Conservation (phyloP, 2,113 vertebrate genomes). For the Pangasianodon hypophthalmus region DNA sequence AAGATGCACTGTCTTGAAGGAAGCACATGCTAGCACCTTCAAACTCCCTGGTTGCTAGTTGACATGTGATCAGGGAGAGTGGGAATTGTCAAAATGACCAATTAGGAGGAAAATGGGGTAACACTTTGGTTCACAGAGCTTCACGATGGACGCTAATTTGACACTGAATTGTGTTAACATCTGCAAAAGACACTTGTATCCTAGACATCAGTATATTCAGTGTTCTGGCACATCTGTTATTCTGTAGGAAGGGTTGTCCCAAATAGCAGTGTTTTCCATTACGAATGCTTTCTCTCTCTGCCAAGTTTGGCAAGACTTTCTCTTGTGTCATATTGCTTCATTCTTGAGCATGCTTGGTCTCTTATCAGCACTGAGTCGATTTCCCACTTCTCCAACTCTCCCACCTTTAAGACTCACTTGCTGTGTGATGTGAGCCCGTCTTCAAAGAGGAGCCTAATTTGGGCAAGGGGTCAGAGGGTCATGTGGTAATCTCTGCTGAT, state of each 20-base stretch:
- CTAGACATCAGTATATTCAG: constrained; percentile 72
- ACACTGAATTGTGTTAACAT: constrained; percentile 70
- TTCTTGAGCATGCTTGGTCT: background rate
- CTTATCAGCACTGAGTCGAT: background rate
- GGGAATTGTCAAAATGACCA: background rate
- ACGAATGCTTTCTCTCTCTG: background rate
- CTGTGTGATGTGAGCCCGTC: constrained; percentile 63
- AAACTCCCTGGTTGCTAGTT: background rate
- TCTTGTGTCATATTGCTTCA: background rate
- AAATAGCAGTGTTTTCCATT: constrained; percentile 7
- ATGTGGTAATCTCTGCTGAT: constrained; percentile 73
- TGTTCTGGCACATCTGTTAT: constrained; percentile 50
- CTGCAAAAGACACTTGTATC: constrained; percentile 67
- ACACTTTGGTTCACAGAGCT: constrained; percentile 20
- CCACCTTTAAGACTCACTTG: constrained; percentile 53
- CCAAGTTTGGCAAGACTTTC: background rate
- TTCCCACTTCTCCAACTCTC: background rate
- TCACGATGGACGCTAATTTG: constrained; percentile 63
- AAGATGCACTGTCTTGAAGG: background rate
- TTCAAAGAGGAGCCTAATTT: constrained; percentile 76
- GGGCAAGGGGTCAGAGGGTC: constrained; percentile 68
- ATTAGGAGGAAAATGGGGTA: background rate
- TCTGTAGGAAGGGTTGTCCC: background rate
- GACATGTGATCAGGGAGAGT: background rate
- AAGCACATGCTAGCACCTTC: background rate